These are phyloP conservation scores for Amblyopsis rosae DNA, from an alignment of 2,113 vertebrate genomes.

Conservation along the genomic window DNA sequence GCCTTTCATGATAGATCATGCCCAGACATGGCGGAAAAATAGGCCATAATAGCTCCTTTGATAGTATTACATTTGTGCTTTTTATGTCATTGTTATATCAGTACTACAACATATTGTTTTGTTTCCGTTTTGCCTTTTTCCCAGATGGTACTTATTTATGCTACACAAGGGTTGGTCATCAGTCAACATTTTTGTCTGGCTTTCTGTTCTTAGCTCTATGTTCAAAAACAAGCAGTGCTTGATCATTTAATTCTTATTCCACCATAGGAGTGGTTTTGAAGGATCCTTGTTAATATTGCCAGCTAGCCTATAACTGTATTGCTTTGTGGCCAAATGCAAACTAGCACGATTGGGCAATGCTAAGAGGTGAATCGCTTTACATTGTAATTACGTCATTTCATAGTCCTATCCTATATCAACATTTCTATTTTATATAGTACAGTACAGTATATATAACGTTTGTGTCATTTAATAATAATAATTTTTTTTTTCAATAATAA, in stretches of 20 bases:
- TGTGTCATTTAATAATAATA: too few species aligned
- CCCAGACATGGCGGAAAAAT: constrained; percentile 43
- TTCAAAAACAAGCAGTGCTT: constrained; percentile 28
- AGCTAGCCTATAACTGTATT: constrained; percentile 19
- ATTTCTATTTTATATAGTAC: neutral
- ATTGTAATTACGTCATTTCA: too few species aligned
- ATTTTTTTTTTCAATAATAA: too few species aligned
- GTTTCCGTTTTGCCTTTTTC: constrained; percentile 23
- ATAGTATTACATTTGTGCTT: constrained; percentile 19
- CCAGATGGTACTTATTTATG: constrained; percentile 55
- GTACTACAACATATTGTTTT: constrained; percentile 44
- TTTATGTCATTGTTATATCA: constrained; percentile 40
- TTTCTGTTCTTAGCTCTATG: constrained; percentile 30
- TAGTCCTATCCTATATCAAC: neutral
- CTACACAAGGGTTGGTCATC: constrained; percentile 27
- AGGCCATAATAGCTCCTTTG: constrained; percentile 47
- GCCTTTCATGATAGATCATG: constrained; percentile 38
- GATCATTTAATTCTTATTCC: constrained; percentile 28
- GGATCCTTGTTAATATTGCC: constrained; percentile 6
- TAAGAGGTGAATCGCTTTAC: too few species aligned
- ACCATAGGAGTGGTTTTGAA: neutral
- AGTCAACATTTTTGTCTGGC: constrained; percentile 32
- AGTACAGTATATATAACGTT: too few species aligned
- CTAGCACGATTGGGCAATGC: neutral
- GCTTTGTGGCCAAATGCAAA: neutral